phyloP scores from a whole-genome alignment of 30 jellyfish, hydroid and myxozoan genomes.

The Cassiopea xamachana region DNA sequence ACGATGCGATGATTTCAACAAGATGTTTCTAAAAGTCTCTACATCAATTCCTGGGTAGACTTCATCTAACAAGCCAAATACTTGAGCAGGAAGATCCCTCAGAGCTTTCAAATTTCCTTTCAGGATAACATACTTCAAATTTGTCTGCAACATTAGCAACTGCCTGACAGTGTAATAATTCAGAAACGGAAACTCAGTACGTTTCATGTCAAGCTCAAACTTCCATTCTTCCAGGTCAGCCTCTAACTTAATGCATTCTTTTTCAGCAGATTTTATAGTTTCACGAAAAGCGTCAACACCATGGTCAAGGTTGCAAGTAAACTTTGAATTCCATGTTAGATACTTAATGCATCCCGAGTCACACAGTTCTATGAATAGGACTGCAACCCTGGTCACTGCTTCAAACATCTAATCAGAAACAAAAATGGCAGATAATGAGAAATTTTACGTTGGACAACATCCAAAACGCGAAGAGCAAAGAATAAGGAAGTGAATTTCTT shows the following conservation, averaged over 20 bases:
- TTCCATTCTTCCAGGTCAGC: conserved; percentile 49
- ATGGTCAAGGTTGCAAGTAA: conserved; percentile 48
- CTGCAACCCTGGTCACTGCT: conserved; percentile 58
- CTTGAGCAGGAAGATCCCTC: conserved; percentile 54
- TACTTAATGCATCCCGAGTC: conserved; percentile 61
- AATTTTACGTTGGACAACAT: background rate
- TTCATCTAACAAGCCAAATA: conserved; percentile 58
- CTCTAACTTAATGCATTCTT: conserved; percentile 30
- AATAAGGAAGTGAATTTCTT: too few species aligned
- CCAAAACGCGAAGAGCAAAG: background rate
- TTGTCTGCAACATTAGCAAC: conserved; percentile 59
- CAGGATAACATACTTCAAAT: background rate
- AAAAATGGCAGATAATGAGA: background rate
- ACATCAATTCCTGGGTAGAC: conserved; percentile 43
- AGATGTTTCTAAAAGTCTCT: conserved; percentile 7
- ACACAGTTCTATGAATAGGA: conserved; percentile 55
- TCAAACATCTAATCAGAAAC: conserved; percentile 52
- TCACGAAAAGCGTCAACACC: conserved; percentile 1
- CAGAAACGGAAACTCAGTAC: conserved; percentile 48
- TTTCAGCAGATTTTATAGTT: conserved; percentile 9
- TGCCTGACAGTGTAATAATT: conserved; percentile 68
- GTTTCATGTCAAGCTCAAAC: conserved; percentile 10
- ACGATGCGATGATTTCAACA: conserved; percentile 27
- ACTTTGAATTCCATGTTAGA: conserved; percentile 33
- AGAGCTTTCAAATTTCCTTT: conserved; percentile 5